Base-by-base conservation (phyloP, 2,797 vertebrate species). In the Chaenodraco wilsoni region DNA sequence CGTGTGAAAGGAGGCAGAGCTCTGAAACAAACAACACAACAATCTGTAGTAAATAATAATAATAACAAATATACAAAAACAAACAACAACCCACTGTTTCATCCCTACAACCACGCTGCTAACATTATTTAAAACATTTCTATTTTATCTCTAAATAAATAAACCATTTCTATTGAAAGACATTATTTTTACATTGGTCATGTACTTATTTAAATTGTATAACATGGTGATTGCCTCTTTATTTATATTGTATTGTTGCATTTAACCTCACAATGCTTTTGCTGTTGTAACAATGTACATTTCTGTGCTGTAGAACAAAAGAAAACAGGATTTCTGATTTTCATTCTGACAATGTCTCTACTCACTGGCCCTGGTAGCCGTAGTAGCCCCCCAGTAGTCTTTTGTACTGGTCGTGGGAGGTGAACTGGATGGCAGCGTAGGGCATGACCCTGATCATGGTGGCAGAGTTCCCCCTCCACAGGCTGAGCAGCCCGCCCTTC, bases 361-460 rank as follows among this genome's bases (percentile, higher is more conserved):
- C 97, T 97, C 89, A 99, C 98, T 96, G 96, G 90, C 96, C 98
- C 86, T 95, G 94, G 90, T 95, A 98, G 84, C 97, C 97, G 0
- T 95, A 99, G 93, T 96, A 93, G 37, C 78, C 79, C 9, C 97
- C 97, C 83, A 99, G 94, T 10, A 95, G 69, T 16, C 82, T 93
- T 81, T 99, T 99, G 93, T 99, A 99, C 85, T 98, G 96, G 54
- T 99, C 97, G 0, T 99, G 97, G 0, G 97, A 95, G 40, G 95
- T 97, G 94, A 99, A 99, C 96, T 99, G 98, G 87, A 99, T 97
- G 92, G 97, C 97, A 0, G 98, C 98, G 0, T 99, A 99, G 1
- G 98, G 98, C 72, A 99, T 94, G 54, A 99, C 98, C 0, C 98
- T 92, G 23, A 98, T 96, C 97, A 99, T 99, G 88, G 98, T 99